Base-by-base conservation (phyloP, 2,113 vertebrate species). In the Protomyctophum bolini region DNA sequence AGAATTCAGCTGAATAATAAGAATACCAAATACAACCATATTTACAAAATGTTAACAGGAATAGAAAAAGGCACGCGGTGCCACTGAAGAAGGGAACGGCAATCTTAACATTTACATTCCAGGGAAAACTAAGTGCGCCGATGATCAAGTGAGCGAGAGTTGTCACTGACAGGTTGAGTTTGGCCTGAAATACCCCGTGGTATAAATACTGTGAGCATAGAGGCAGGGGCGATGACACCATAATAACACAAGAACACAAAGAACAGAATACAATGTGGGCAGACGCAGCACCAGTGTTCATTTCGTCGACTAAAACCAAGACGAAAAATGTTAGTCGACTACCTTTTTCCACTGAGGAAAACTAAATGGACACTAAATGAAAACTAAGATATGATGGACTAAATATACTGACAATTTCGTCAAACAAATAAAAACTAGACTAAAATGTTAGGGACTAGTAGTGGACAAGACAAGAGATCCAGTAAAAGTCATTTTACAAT, bases 191-290 rank as follows among this genome's bases (percentile, higher is more conserved):
- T 6, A 9, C 51, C 58, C 7, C 15, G 14, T 11, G 41, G 14
- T 67, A 57, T 11, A 67, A 67, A 67, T 58, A 14, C 15, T 29
- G 41, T 48, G 68, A 50, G 21, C 59, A 62, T 9, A 48, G 41
- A 7, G 59, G 51, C 10, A 12, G 14, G 46, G 59, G 60, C 55
- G 58, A 63, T 8, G 58, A 51, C 47, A 29, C 7, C 9, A 46
- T 8, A 65, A 29, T 29, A 12, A 57, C 61, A 49, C 47, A 49
- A n/a, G 46, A 65, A 11, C 29, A 33, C 28, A 57, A 12, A 21
- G 21, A 21, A 45, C 6, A 56, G 5, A 21, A 46, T 6, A 33
- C 0, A 28, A 28, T 3, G 50, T 52, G 50, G 50, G 57, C 14
- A 21, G 21, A 21, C 21, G 21, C 21, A 21, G 21, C 21, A 21